Conservation (phyloP, 2,113 vertebrate genomes). For the Brachypteracias leptosomus region DNA sequence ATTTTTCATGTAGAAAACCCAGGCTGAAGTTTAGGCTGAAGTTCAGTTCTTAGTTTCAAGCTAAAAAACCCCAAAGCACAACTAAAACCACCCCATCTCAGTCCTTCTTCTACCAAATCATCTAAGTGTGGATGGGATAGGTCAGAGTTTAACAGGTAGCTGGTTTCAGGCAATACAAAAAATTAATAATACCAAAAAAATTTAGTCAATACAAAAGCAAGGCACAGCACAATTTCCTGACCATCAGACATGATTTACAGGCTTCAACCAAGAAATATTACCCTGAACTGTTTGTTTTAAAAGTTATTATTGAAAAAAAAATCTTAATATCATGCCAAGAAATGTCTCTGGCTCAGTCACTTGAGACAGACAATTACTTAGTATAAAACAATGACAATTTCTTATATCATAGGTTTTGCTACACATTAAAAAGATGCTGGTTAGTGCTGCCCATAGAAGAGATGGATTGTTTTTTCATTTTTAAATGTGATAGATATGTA, state of each 20-base stretch:
- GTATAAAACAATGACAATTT: not conserved
- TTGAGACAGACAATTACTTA: not conserved
- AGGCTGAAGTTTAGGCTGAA: not conserved
- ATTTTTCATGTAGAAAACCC: not conserved
- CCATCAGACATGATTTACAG: not conserved
- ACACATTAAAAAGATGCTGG: not conserved
- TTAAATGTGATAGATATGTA: no score
- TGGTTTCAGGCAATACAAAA: not conserved
- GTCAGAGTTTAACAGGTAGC: not conserved
- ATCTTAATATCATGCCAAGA: not conserved
- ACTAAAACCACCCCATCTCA: not conserved
- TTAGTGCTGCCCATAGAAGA: not conserved
- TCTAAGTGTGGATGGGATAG: not conserved
- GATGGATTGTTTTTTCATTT: not conserved
- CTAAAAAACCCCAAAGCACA: not conserved
- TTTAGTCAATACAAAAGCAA: not conserved
- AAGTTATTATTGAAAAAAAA: not conserved
- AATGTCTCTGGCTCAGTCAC: rapidly evolving
- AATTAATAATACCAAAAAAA: no score
- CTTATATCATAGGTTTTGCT: not conserved
- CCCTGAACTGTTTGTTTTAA: not conserved
- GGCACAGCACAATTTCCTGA: not conserved
- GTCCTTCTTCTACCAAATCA: not conserved
- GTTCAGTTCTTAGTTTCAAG: no score
- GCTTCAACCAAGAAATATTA: not conserved